Percentiles rank a stretch among this genome's conserved stretches.
These are phyloP conservation scores for Rhagophthalmus giganteus DNA, from an alignment of 2,888 invertebrate species.

Conservation along the genomic window DNA sequence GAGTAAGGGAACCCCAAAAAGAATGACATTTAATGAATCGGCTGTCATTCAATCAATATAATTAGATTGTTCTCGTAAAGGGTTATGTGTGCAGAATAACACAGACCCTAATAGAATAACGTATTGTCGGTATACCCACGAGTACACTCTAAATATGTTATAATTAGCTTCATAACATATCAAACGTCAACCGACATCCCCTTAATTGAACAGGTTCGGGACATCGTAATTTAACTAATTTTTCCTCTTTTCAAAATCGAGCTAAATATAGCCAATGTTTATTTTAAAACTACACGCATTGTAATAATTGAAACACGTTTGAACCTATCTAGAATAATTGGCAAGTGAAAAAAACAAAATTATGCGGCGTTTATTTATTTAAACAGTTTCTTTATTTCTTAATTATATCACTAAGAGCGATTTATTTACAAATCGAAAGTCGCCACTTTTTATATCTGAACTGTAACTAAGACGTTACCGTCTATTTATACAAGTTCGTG, in stretches of 20 bases:
- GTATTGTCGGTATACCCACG: conserved; percentile 42
- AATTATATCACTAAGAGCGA: too few species aligned
- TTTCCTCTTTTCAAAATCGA: not conserved
- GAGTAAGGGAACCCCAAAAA: conserved; percentile 39
- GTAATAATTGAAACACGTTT: too few species aligned
- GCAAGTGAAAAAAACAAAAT: too few species aligned
- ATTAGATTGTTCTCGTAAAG: conserved; percentile 56
- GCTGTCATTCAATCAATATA: conserved; percentile 58
- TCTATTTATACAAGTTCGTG: too few species aligned
- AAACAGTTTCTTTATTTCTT: too few species aligned
- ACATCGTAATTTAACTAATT: not conserved
- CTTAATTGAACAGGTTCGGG: not conserved
- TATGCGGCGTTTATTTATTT: too few species aligned
- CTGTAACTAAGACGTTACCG: too few species aligned
- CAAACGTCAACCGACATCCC: conserved; percentile 1
- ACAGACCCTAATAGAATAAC: conserved; percentile 51
- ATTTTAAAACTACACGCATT: too few species aligned
- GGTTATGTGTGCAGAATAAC: conserved; percentile 55
- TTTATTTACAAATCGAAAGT: too few species aligned
- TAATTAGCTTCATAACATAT: conserved; percentile 24
- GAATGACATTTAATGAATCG: conserved; percentile 57
- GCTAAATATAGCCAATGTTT: too few species aligned
- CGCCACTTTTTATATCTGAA: too few species aligned
- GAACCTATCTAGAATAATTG: too few species aligned
- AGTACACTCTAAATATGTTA: conserved; percentile 24